Percentiles rank a stretch among this genome's conserved stretches.
Conservation (phyloP, 2,113 vertebrate genomes). For the Antechinus flavipes region DNA sequence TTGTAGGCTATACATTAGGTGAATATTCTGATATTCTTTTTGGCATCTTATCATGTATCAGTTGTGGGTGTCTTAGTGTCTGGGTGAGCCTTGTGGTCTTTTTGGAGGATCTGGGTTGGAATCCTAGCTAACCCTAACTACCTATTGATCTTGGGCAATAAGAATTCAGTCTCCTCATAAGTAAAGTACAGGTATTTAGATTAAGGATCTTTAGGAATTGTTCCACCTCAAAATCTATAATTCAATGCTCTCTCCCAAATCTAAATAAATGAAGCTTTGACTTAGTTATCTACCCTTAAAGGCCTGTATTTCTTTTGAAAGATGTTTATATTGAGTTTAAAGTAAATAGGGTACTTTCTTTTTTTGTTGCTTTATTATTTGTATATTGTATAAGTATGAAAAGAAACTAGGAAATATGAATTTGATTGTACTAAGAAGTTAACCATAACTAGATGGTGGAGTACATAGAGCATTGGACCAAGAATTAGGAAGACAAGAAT, state of each 20-base stretch:
- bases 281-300: background rate
- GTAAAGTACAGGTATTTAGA: background rate
- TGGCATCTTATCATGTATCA: background rate
- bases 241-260: background rate
- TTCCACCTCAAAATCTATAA: background rate
- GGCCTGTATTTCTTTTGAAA: background rate
- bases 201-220: background rate
- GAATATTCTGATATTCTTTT: background rate
- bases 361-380: background rate
- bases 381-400: background rate
- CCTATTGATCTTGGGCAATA: background rate
- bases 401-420: background rate
- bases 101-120: background rate
- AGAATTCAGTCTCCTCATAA: background rate
- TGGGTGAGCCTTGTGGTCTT: background rate
- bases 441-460: background rate
- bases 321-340: background rate
- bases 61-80: background rate
- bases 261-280: background rate
- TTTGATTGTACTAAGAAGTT: background rate
- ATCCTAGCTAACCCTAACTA: background rate
- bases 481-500: background rate
- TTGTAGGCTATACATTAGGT: background rate
- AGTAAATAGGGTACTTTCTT: background rate
- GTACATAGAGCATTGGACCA: background rate